Base-by-base conservation (phyloP, 2,113 vertebrate genomes). In the Rhinichthys klamathensis region DNA sequence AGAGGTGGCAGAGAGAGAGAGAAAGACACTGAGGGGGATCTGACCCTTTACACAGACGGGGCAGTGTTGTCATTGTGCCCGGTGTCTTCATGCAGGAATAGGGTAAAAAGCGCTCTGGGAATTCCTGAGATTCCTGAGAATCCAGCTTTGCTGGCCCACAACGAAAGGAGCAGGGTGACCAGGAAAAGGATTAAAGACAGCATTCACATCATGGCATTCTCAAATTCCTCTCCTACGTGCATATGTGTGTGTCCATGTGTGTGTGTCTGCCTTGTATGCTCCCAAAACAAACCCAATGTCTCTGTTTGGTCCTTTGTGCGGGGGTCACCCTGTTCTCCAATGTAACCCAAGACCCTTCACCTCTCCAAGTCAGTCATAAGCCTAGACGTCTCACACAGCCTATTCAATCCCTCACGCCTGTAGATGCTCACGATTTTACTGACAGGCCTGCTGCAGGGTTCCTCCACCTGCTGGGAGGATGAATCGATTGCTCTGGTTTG, bases 51-150 rank as follows among this genome's bases (percentile, higher is more conserved):
- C 72, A 82, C 61, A 81, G 32, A 54, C 70, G 44, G 69, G 70
- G 75, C 83, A 73, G 54, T 87, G 82, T 83, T 63, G 74, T 87
- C 89, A 88, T 88, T 88, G 84, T 89, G 83, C 61, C 84, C 67
- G 8, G 32, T 46, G 65, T 70, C n/a, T 73, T 46, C 49, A 49
- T 84, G 54, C 87, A 49, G 74, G 76, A 83, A 75, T 82, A 61
- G 85, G 84, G 72, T 51, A 85, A 89, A 90, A 86, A 87, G 82
- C 21, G 65, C 32, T 78, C 65, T 32, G 58, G 56, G 85, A 89
- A 91, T 91, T 91, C 89, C 60, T 77, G 56, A 84, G 88, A 90
- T 90, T 90, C 89, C 88, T 80, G 44, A 69, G 51, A 87, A 81
- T 87, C 61, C 65, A 54, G 80, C 44, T 41, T 85, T 63, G 32